Evolutionary conservation across 2,888 invertebrate genomes (phyloP), one percentile per base, ranked within the genome.

Genomic region (Mystacides longicornis): DNA sequence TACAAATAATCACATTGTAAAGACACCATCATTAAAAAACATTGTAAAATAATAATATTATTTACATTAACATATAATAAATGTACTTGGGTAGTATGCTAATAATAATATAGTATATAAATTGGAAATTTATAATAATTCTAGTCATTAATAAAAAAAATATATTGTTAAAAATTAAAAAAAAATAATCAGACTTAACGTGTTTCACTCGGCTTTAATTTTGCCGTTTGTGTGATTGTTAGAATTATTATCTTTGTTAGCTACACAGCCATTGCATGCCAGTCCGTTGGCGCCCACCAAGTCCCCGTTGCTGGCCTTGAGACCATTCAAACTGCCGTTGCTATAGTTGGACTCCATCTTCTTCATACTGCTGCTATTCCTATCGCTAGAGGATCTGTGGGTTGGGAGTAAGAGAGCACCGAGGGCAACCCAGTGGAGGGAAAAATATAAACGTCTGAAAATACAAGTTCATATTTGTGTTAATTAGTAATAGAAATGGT

Each of bases 381-480:
- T 22, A 4, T 37, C 37, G 27, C 7, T 7, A 3, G n/a, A 14
- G 3, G 48, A 48, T 22, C 48, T 18, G 23, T 23, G 69, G 21
- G 67, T 66, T 2, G 77, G 77, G 49, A 77, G 64, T 18, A 77
- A 65, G 61, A 77, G 62, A 1, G 77, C 73, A 42, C 77, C 76
- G 53, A 77, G 59, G 1, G 77, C 77, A 27, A 77, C 71, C 61
- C 77, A 75, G 60, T 77, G 77, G 9, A 77, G 67, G 0, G 76
- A 77, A 64, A 76, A 77, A 68, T 73, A 81, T 62, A 79, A 75
- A 73, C 75, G 79, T 67, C 82, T 82, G 72, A 64, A 75, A 75
- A 19, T 7, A 23, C 9, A 16, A 27, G 7, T n/a, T n/a, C n/a
- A n/a, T n/a, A n/a, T n/a, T n/a, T n/a, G n/a, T n/a, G n/a, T n/a